phyloP scores from a whole-genome alignment of 2,113 vertebrate genomes.

The Brienomyrus longianalis region DNA sequence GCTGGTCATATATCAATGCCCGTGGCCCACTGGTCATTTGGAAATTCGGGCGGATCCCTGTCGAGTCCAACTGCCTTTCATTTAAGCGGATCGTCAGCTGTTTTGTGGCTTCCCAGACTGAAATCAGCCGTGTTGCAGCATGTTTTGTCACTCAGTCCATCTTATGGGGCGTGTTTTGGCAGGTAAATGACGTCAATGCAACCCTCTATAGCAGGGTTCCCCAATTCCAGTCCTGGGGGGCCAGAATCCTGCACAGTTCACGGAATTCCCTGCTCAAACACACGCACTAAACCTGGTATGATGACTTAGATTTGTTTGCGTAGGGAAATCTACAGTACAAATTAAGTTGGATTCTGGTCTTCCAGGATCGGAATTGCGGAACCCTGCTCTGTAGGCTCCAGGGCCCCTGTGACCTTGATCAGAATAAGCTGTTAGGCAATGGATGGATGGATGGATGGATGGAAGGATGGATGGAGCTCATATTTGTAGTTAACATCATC shows the following conservation, averaged over 20 bases:
- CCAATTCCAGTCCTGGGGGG: neutral
- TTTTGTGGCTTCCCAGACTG: neutral
- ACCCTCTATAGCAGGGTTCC: neutral
- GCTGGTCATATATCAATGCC: neutral
- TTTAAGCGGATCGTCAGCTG: neutral
- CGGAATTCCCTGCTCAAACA: neutral
- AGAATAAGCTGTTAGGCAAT: neutral
- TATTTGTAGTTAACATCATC: neutral
- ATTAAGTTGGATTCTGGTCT: neutral
- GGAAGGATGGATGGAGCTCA: neutral
- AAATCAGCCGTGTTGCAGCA: neutral
- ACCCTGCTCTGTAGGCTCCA: neutral
- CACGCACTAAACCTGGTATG: neutral
- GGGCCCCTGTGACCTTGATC: neutral
- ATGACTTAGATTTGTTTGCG: neutral
- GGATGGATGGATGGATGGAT: neutral
- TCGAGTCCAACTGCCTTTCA: neutral
- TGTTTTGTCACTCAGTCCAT: neutral
- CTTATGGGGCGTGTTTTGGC: neutral
- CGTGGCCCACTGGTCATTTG: neutral
- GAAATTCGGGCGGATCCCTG: neutral
- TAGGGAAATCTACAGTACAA: neutral
- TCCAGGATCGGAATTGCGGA: neutral
- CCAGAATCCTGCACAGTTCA: neutral
- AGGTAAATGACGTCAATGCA: neutral